Percentiles rank a stretch among this genome's conserved stretches.
Evolutionary conservation across 1,140 invertebrate species (phyloP).

Genomic region (Penaeus chinensis): DNA sequence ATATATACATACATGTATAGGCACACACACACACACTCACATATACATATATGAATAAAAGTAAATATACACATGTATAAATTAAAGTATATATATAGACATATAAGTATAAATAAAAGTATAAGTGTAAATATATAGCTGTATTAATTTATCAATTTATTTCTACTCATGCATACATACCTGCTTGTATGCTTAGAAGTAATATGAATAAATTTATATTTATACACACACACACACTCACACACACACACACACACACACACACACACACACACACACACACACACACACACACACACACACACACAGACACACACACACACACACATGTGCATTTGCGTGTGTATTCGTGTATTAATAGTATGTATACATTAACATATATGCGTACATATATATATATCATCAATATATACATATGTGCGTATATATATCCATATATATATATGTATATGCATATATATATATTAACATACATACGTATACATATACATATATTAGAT

Average conservation of each 20-base stretch:
- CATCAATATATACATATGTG: not conserved
- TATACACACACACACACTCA: no score
- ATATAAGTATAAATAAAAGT: not conserved
- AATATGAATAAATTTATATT: no score
- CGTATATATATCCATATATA: not conserved
- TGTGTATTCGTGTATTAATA: no score
- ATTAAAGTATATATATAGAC: not conserved
- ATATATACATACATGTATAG: not conserved
- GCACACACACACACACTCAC: no score
- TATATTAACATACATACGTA: not conserved
- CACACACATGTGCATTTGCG: no score
- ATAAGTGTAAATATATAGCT: not conserved
- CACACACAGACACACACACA: no score
- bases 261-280: no score
- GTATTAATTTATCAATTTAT: not conserved
- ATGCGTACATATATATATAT: not conserved
- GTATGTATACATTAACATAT: no score
- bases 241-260: no score
- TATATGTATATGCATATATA: not conserved
- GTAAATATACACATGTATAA: not conserved
- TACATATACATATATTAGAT: not conserved
- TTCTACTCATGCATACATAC: no score
- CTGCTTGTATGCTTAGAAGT: no score
- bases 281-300: no score
- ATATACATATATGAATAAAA: not conserved